phyloP scores from a whole-genome alignment of 1,140 invertebrate genomes.

The Drosophila sechellia region DNA sequence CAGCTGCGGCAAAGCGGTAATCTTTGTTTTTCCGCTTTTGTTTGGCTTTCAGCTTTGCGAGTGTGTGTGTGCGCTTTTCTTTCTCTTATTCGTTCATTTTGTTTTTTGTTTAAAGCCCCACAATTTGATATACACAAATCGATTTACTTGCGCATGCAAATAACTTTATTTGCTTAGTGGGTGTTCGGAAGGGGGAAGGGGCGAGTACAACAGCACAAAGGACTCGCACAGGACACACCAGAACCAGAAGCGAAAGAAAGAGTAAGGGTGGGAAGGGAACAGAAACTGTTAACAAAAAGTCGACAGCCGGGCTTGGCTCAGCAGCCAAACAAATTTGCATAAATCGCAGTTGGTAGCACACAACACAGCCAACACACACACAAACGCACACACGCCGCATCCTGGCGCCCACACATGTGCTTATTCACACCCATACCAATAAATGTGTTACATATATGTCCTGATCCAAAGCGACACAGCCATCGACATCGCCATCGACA shows the following conservation, averaged over 20 bases:
- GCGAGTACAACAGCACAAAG: neutral
- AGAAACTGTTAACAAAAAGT: conserved; percentile 69
- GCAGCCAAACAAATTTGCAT: conserved; percentile 79
- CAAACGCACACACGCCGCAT: neutral
- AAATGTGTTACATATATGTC: conserved; percentile 23
- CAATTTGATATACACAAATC: conserved; percentile 80
- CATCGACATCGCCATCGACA: conserved; percentile 68
- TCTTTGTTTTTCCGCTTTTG: conserved; percentile 36
- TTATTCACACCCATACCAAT: conserved; percentile 24
- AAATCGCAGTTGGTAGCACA: conserved; percentile 74
- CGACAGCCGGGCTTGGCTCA: conserved; percentile 49
- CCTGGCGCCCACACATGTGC: conserved; percentile 25
- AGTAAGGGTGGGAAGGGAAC: neutral
- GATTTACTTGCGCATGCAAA: conserved; percentile 82
- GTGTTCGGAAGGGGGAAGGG: neutral
- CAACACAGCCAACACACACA: conserved; percentile 40
- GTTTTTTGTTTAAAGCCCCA: conserved; percentile 47
- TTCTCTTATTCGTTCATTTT: neutral
- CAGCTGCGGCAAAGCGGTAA: conserved; percentile 45
- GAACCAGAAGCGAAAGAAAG: neutral
- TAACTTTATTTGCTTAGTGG: conserved; percentile 76
- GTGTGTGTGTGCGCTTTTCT: conserved; percentile 8
- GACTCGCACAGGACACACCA: neutral
- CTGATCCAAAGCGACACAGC: conserved; percentile 45
- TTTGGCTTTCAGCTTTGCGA: conserved; percentile 19